Base-by-base conservation (phyloP, 2,888 invertebrate species). In the Seira musarum region DNA sequence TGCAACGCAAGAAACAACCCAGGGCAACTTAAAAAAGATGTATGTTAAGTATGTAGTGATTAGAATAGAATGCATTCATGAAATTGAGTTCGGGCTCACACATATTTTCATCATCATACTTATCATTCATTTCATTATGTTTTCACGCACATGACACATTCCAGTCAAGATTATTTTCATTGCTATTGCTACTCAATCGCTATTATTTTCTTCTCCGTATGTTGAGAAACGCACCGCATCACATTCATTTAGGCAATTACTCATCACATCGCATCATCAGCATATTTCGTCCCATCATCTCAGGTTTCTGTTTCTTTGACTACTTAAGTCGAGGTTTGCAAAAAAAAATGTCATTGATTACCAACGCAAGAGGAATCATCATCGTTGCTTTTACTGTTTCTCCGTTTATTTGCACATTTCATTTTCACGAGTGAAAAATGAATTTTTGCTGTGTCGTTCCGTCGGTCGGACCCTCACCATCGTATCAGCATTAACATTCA, bases 351-450 rank as follows among this genome's bases (percentile, higher is more conserved):
- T 49, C 49, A n/a, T 49, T n/a, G 30, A 30, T 30, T 30, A 30
- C 30, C 49, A 49, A n/a, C 15, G 17, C 49, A 49, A n/a, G 49
- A 49, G 3, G 3, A 8, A 49, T 30, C 15, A 49, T 49, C 49
- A 49, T 49, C 49, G 3, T 49, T 49, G 49, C 49, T 49, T 49
- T 49, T 49, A 49, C 49, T 8, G 49, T 49, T 49, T 49, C 49
- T 30, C 30, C 30, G 30, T 30, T n/a, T 49, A 15, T n/a, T 49
- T 49, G 49, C 49, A 49, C 49, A 49, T 49, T 49, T 49, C 49
- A 49, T 49, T 49, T 49, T n/a, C 49, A 49, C 49, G 15, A 8
- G 49, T 49, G 13, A 49, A 49, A 49, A 49, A 30, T 30, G 30
- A 30, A 30, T 49, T n/a, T n/a, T 49, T 49, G 15, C 17, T 49